Conservation (phyloP, 2,888 invertebrate species). For the Dicyrtoma fusca region DNA sequence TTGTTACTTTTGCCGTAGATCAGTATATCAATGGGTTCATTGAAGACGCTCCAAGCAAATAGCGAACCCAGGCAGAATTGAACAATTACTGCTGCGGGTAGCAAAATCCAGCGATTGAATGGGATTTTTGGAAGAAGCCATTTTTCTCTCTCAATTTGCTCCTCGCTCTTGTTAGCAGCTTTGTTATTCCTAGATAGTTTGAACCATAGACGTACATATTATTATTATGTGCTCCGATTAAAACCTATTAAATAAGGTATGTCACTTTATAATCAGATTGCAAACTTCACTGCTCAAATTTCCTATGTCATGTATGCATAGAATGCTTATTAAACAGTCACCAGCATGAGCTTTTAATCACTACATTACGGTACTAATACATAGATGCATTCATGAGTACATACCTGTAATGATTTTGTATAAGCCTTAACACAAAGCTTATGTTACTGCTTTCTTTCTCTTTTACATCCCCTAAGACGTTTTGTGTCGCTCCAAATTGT, state of each 20-base stretch:
- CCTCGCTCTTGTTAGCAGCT: background rate
- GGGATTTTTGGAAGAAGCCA: conserved; percentile 11
- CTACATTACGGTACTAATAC: no score
- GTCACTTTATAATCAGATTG: no score
- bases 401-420: conserved; percentile 13
- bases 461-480: background rate
- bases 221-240: no score
- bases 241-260: no score
- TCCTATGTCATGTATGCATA: no score
- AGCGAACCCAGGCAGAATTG: conserved; percentile 53
- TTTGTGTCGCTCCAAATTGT: no score
- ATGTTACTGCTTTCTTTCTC: background rate
- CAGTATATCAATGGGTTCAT: conserved; percentile 48
- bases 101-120: conserved; percentile 47
- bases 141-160: conserved; percentile 20
- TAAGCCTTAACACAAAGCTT: background rate
- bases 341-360: no score
- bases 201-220: no score
- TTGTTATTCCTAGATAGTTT: no score
- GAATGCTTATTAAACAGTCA: no score
- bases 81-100: conserved; percentile 51
- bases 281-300: no score
- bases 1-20: conserved; percentile 42
- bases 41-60: conserved; percentile 54
- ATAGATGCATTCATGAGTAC: no score